Base-by-base conservation (phyloP, 2,797 vertebrate genomes). In the Thripadectes ignobilis region DNA sequence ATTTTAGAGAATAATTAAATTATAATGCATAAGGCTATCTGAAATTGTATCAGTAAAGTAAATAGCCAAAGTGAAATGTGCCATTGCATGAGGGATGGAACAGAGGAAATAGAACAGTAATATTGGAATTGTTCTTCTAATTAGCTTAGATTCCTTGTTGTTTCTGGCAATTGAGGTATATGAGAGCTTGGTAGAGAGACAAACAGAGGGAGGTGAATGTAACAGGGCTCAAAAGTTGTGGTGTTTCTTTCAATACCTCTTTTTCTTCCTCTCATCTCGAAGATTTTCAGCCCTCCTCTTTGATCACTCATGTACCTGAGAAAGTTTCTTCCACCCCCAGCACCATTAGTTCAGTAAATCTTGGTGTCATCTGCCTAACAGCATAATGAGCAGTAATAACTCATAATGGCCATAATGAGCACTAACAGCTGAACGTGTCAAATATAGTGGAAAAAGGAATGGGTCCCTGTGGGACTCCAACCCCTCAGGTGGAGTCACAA, bases 391-490 rank as follows among this genome's bases (percentile, higher is more conserved):
- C 57, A 72, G 92, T 96, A 97, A 96, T 96, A 93, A 94, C 87
- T 96, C 80, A 81, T 96, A 97, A 96, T 93, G 95, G 93, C 93
- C 85, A 26, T 97, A 96, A 96, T 95, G 94, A 97, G 88, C 82
- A 79, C 76, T 96, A 97, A 94, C 95, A 96, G 94, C 94, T 93
- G 96, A 96, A 86, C 93, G 34, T 96, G 95, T 97, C 95, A 97
- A 97, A 97, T 96, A 96, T 14, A 89, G 83, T 80, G 91, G 85
- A 86, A 74, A 68, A 93, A 85, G 92, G 89, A 94, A 91, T 74
- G 51, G 77, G 59, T 95, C 89, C 95, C 93, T 51, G 3, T 96
- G 96, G 93, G 86, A 95, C 77, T 92, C 29, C 79, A 78, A 29
- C 68, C 79, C 81, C 62, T 92, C 82, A 49, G 78, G 89, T 12